These are phyloP conservation scores for Fragum sueziense DNA, from an alignment of 2,888 invertebrate genomes.

Conservation along the genomic window DNA sequence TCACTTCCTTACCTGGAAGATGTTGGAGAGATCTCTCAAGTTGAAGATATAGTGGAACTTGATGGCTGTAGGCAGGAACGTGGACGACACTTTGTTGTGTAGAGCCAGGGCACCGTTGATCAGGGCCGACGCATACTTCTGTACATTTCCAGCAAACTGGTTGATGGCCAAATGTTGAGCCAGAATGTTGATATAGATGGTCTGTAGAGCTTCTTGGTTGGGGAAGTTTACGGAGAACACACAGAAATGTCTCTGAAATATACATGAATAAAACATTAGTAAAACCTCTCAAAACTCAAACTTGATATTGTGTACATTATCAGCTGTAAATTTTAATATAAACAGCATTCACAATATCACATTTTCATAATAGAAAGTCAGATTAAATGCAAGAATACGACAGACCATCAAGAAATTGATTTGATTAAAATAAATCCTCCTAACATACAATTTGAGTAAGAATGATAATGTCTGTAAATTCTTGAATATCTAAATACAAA, in stretches of 20 bases:
- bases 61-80: constrained; percentile 96
- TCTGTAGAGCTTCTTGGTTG: constrained; percentile 90
- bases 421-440: no score
- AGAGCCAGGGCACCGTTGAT: constrained; percentile 92
- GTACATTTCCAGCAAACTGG: constrained; percentile 88
- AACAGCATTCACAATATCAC: no score
- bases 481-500: no score
- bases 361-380: no score
- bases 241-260: constrained; percentile 82
- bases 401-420: no score
- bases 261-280: no score
- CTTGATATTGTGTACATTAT: no score
- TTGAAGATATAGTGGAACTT: constrained; percentile 99
- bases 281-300: no score
- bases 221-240: constrained; percentile 88
- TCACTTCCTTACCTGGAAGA: constrained; percentile 89
- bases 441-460: no score
- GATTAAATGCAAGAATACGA: no score
- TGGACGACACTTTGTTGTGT: constrained; percentile 92
- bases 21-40: constrained; percentile 95
- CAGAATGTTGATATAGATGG: constrained; percentile 94
- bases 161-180: constrained; percentile 86
- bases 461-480: no score
- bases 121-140: constrained; percentile 88
- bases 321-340: no score